Evolutionary conservation across 2,888 invertebrate species (phyloP), one percentile per base, ranked within the genome.

Genomic region (Neoascia interrupta): DNA sequence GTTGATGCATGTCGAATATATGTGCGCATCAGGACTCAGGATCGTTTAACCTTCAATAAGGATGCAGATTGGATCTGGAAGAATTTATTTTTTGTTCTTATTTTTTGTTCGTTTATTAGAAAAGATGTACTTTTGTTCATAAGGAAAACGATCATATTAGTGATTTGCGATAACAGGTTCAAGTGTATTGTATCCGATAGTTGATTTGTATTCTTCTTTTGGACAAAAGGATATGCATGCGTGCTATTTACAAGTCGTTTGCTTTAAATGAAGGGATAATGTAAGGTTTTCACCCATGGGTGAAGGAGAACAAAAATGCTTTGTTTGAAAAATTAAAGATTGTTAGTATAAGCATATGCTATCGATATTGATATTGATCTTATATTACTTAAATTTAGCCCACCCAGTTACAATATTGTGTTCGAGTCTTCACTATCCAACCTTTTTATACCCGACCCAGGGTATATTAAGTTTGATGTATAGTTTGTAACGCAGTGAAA

Each of bases 111-210:
- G 31, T n/a, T n/a, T 5, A 3, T 1, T 45, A 41, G n/a, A 41
- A 45, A 45, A 23, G 19, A 28, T 8, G 10, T 60, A 19, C 28
- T 60, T 41, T 60, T 54, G 26, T 47, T 19, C 10, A 26, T 19
- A 16, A 19, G 37, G 45, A 47, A 39, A 16, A 23, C 26, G 26
- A 5, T 34, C 21, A 39, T 53, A 8, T 51, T 39, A 41, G 45
- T 63, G 75, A 63, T 61, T 45, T 37, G n/a, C 41, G 75, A 63
- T 69, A 75, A 75, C 75, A 70, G 63, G 66, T 66, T 73, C 49
- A 66, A 51, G 36, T 13, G 60, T 56, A 13, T 23, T 26, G 11
- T 51, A 15, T 6, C 21, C 16, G 6, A 31, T 49, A 15, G 11
- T 70, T 51, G 56, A 75, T 70, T 66, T 37, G 6, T 39, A 66